Conservation (phyloP, 1,140 invertebrate genomes). For the Saccostrea glomerata region DNA sequence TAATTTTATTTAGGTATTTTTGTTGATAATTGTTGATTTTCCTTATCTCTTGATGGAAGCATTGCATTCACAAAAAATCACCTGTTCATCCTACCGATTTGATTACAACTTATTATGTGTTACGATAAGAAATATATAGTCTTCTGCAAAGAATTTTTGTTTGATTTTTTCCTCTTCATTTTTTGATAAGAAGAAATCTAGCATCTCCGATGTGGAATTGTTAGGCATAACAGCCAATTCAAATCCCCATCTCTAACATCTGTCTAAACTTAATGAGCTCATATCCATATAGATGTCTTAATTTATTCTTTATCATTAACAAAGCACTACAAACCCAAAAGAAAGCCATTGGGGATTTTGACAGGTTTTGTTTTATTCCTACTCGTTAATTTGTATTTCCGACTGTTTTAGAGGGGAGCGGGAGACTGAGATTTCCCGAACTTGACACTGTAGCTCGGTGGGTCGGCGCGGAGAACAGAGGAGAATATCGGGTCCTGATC, state of each 20-base stretch:
- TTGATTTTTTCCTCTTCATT: slow-evolving; percentile 36
- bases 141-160: not conserved
- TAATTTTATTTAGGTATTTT: slow-evolving; percentile 28
- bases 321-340: slow-evolving; percentile 6
- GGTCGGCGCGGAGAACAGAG: not conserved
- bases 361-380: slow-evolving; percentile 23
- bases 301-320: slow-evolving; percentile 26
- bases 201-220: slow-evolving; percentile 4
- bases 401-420: slow-evolving; percentile 23
- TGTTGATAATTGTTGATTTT: slow-evolving; percentile 37
- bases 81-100: slow-evolving; percentile 17
- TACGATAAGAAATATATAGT: slow-evolving; percentile 35
- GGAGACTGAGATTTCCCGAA: slow-evolving; percentile 30
- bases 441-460: slow-evolving; percentile 20
- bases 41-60: slow-evolving; percentile 1
- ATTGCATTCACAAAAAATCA: slow-evolving; percentile 36
- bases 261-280: slow-evolving; percentile 10
- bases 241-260: not conserved
- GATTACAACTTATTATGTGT: slow-evolving; percentile 36
- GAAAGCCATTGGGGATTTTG: slow-evolving; percentile 4
- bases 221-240: slow-evolving; percentile 14
- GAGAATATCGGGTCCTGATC: slow-evolving; percentile 10
- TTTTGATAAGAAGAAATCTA: slow-evolving; percentile 28
- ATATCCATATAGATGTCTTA: slow-evolving; percentile 9
- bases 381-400: slow-evolving; percentile 36